Percentiles rank a stretch among this genome's conserved stretches.
Conservation (phyloP, 2,888 invertebrate genomes). For the Ochropacha duplaris region DNA sequence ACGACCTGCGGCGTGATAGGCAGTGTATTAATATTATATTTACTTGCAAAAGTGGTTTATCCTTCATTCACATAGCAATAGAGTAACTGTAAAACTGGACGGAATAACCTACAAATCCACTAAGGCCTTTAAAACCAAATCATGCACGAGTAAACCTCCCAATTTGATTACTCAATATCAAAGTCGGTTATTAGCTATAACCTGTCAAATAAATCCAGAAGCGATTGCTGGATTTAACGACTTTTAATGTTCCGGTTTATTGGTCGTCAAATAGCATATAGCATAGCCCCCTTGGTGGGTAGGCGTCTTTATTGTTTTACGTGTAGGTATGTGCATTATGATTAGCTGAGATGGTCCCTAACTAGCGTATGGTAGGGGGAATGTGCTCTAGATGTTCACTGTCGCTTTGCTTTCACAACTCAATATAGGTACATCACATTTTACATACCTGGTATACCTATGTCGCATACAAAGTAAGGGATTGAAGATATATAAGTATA, state of each 20-base stretch:
- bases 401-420: too few species aligned
- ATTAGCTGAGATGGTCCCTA: not conserved
- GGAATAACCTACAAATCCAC: constrained; percentile 17
- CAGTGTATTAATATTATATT: too few species aligned
- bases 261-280: constrained; percentile 42
- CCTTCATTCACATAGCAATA: too few species aligned
- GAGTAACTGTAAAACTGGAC: too few species aligned
- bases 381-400: too few species aligned
- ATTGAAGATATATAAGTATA: too few species aligned
- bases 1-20: too few species aligned
- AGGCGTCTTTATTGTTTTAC: constrained; percentile 23
- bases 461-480: too few species aligned
- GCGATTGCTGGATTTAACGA: constrained; percentile 45
- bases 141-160: constrained; percentile 30
- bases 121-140: constrained; percentile 31
- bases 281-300: constrained; percentile 17
- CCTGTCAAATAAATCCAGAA: constrained; percentile 62
- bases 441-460: too few species aligned
- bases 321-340: not conserved
- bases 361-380: not conserved
- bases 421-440: too few species aligned
- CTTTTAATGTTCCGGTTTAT: constrained; percentile 52
- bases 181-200: constrained; percentile 47
- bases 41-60: too few species aligned
- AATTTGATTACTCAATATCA: constrained; percentile 50